These are phyloP conservation scores for Aphodius sticticus DNA, from an alignment of 2,888 invertebrate species.

Conservation along the genomic window DNA sequence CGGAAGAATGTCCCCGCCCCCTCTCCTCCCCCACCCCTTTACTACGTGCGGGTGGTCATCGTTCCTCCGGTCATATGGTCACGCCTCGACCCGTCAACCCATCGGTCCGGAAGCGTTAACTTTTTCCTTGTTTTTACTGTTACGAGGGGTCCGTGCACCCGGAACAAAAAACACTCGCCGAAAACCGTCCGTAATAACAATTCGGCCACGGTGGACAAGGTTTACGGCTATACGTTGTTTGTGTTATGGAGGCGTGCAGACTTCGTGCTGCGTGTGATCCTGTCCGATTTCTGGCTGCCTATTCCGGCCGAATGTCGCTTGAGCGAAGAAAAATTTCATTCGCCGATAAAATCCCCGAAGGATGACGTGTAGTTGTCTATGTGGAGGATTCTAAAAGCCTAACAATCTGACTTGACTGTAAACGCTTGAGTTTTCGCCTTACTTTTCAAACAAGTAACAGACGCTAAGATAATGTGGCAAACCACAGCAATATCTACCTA, in stretches of 20 bases:
- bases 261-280: background rate
- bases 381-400: no score
- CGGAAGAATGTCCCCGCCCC: conserved; percentile 38
- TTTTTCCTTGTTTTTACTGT: conserved; percentile 36
- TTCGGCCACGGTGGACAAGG: conserved; percentile 33
- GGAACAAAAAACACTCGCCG: conserved; percentile 20
- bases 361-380: no score
- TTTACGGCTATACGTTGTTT: conserved; percentile 36
- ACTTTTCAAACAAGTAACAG: no score
- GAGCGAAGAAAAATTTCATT: background rate
- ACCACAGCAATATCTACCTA: no score
- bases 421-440: no score
- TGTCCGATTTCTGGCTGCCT: background rate
- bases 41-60: background rate
- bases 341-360: background rate
- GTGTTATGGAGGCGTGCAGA: conserved; percentile 25
- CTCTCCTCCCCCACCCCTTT: conserved; percentile 33
- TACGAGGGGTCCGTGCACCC: conserved; percentile 28
- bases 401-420: no score
- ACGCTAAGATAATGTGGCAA: no score
- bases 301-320: background rate
- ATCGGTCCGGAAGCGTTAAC: background rate
- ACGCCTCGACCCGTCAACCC: conserved; percentile 28
- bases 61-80: conserved; percentile 38
- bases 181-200: conserved; percentile 30